These are phyloP conservation scores for Piliocolobus tephrosceles DNA, from an alignment of 2,113 vertebrate species.

Conservation along the genomic window DNA sequence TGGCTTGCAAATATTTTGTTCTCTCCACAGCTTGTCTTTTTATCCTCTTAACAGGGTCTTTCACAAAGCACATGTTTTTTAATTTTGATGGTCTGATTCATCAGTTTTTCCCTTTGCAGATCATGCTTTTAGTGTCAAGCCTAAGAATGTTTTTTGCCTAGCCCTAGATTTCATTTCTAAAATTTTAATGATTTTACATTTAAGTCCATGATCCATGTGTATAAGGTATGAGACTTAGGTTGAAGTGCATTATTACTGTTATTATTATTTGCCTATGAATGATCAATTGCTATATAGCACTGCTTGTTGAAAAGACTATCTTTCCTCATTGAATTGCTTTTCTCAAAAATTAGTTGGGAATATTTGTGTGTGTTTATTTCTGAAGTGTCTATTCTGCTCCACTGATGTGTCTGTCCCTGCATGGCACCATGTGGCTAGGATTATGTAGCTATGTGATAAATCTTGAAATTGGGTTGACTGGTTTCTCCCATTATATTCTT, in stretches of 20 bases:
- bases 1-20: neutral
- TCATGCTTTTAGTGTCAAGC: neutral
- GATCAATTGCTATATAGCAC: neutral
- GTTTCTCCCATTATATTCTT: neutral
- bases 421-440: neutral
- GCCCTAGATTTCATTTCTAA: neutral
- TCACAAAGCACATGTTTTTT: neutral
- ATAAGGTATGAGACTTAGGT: neutral
- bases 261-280: neutral
- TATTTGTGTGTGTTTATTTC: neutral
- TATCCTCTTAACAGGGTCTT: neutral
- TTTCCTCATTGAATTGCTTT: neutral
- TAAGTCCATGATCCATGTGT: neutral
- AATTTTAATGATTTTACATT: neutral
- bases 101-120: neutral
- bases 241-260: neutral
- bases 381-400: neutral
- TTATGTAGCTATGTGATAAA: neutral
- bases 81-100: neutral
- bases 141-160: neutral
- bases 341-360: neutral
- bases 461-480: neutral
- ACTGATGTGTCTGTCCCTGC: neutral
- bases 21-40: neutral
- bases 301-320: neutral